Evolutionary conservation across 2,113 vertebrate genomes (phyloP).

Genomic region (Catharus fuscescens): DNA sequence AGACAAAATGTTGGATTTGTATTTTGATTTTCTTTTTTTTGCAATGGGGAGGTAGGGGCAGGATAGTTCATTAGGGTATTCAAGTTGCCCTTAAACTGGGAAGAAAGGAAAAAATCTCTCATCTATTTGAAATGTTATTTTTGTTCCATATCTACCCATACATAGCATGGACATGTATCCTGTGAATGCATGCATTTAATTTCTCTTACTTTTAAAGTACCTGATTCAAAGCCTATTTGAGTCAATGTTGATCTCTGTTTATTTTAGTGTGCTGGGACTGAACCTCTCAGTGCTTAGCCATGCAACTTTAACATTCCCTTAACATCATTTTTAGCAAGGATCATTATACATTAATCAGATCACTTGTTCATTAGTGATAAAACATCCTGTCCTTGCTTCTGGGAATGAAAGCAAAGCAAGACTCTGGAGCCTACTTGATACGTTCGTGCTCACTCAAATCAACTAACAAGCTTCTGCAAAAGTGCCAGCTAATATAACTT

Average conservation of each 20-base stretch:
- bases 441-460: slow-evolving; percentile 28
- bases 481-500: slow-evolving; percentile 47
- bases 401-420: slow-evolving; percentile 67
- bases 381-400: slow-evolving; percentile 70
- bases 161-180: neutral
- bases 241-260: slow-evolving; percentile 35
- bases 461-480: slow-evolving; percentile 57
- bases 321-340: slow-evolving; percentile 61
- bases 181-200: neutral
- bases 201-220: neutral
- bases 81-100: neutral
- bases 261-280: slow-evolving; percentile 34
- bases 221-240: slow-evolving; percentile 9
- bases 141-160: neutral
- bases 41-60: rapidly evolving
- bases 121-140: neutral
- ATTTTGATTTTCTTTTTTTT: neutral
- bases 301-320: slow-evolving; percentile 51
- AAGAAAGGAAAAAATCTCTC: neutral
- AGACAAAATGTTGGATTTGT: neutral
- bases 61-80: neutral
- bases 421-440: slow-evolving; percentile 62
- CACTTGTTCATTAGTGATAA: slow-evolving; percentile 71
- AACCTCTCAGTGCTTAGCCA: slow-evolving; percentile 32
- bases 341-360: slow-evolving; percentile 72